Conservation (phyloP, 2,888 invertebrate genomes). For the Embidobia sp. region DNA sequence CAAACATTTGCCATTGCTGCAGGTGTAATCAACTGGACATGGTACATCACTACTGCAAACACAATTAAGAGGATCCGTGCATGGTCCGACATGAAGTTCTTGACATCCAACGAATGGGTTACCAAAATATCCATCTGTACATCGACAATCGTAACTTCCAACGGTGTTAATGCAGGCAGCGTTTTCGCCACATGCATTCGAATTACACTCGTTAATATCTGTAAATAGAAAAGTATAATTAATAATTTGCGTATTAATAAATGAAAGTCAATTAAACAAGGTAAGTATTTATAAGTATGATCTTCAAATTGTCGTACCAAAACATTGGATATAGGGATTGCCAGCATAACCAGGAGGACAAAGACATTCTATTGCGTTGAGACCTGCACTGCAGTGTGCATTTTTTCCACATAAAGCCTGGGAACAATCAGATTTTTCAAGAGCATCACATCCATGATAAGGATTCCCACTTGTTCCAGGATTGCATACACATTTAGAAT, state of each 20-base stretch:
- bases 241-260: too few relatives aligned
- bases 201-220: slow-evolving; percentile 91
- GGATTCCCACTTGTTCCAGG: slow-evolving; percentile 93
- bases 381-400: slow-evolving; percentile 90
- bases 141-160: slow-evolving; percentile 94
- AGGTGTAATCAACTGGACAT: slow-evolving; percentile 90
- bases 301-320: slow-evolving; percentile 82
- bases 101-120: slow-evolving; percentile 94
- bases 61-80: slow-evolving; percentile 87
- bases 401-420: slow-evolving; percentile 89
- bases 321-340: slow-evolving; percentile 93
- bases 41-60: slow-evolving; percentile 87
- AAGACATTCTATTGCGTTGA: slow-evolving; percentile 89
- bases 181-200: slow-evolving; percentile 90
- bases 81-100: slow-evolving; percentile 85
- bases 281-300: background rate
- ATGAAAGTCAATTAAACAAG: too few relatives aligned
- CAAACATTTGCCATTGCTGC: slow-evolving; percentile 88
- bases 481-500: slow-evolving; percentile 91
- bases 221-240: slow-evolving; percentile 14
- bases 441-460: slow-evolving; percentile 89
- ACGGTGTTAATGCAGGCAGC: slow-evolving; percentile 95
- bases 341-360: slow-evolving; percentile 93
- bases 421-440: slow-evolving; percentile 88
- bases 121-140: slow-evolving; percentile 91